phyloP scores from a whole-genome alignment of 2,888 invertebrate genomes.

The Masnerella sp. region DNA sequence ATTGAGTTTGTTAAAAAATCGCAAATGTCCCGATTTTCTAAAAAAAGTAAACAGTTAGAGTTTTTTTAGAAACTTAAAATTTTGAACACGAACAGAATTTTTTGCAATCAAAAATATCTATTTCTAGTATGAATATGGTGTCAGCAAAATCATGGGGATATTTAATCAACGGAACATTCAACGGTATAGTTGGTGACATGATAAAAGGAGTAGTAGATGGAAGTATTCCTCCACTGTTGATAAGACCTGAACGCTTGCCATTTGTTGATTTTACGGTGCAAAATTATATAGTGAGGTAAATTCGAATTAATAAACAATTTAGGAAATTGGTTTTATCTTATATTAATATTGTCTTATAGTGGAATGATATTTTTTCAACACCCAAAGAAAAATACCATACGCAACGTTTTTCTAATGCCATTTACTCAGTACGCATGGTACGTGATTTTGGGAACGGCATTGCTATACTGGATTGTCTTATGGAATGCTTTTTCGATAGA shows the following conservation, averaged over 20 bases:
- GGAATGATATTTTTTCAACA: conserved; percentile 84
- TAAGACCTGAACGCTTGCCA: conserved; percentile 80
- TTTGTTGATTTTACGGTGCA: conserved; percentile 81
- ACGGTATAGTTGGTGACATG: conserved; percentile 69
- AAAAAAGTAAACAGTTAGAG: too few species aligned
- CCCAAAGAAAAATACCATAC: conserved; percentile 81
- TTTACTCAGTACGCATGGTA: conserved; percentile 80
- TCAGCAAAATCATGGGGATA: conserved; percentile 67
- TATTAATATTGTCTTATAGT: conserved; percentile 76
- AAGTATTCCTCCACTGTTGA: conserved; percentile 83
- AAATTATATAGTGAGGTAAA: conserved; percentile 82
- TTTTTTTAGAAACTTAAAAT: too few species aligned
- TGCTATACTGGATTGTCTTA: conserved; percentile 64
- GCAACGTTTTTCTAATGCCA: conserved; percentile 83
- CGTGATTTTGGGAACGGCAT: conserved; percentile 77
- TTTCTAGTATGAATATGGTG: conserved; percentile 65
- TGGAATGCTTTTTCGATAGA: conserved; percentile 62
- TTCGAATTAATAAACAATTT: too few species aligned
- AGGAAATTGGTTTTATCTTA: too few species aligned
- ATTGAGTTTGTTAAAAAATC: too few species aligned
- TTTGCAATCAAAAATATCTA: too few species aligned
- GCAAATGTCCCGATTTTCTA: too few species aligned
- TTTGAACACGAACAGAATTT: too few species aligned
- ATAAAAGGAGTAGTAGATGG: conserved; percentile 79
- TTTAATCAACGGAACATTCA: conserved; percentile 64